Evolutionary conservation across 1,140 invertebrate species (phyloP), one percentile per base, ranked within the genome.

Genomic region (Euura saliciscinereae): DNA sequence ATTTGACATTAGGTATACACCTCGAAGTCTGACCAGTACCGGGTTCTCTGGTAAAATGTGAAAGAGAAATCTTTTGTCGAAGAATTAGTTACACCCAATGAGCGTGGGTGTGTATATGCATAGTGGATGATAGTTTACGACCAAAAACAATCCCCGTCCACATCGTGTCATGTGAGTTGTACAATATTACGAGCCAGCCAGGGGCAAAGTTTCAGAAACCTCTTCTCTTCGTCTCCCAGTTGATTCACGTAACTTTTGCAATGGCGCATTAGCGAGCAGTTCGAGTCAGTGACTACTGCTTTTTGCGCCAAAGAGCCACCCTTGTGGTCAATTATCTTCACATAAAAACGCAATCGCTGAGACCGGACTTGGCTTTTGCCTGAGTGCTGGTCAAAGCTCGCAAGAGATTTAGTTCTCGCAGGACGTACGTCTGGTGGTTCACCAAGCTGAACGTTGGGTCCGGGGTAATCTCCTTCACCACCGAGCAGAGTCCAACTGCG

Each of bases 261-360:
- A n/a, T n/a, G 51, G 3, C 13, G 51, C 51, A 59, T 59, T 59
- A 59, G 51, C 51, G 51, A 59, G 51, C 3, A 59, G 6, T 59
- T 3, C 51, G 6, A 8, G 10, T 2, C 51, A 59, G 6, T 59
- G 51, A 59, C 51, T 59, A n/a, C 51, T 11, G 51, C 6, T 59
- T 59, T 59, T 59, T 59, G 51, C 51, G 51, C 51, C 7, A 59
- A 59, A 59, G 43, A 67, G 66, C 43, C 66, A 42, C 66, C 13
- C 66, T 67, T 44, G 28, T 8, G 66, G 66, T 67, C 66, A 67
- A 67, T 67, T 67, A 67, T 67, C 66, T 67, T 67, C 10, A 44
- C 10, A 44, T 42, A 67, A 67, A 67, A 67, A 67, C 66, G 43
- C 42, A 67, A 67, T 67, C 66, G 43, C 66, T 42, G 6, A 44